Percentiles rank a stretch among this genome's conserved stretches.
phyloP scores from a whole-genome alignment of 1,140 invertebrate species.

The Sarcophaga bullata region DNA sequence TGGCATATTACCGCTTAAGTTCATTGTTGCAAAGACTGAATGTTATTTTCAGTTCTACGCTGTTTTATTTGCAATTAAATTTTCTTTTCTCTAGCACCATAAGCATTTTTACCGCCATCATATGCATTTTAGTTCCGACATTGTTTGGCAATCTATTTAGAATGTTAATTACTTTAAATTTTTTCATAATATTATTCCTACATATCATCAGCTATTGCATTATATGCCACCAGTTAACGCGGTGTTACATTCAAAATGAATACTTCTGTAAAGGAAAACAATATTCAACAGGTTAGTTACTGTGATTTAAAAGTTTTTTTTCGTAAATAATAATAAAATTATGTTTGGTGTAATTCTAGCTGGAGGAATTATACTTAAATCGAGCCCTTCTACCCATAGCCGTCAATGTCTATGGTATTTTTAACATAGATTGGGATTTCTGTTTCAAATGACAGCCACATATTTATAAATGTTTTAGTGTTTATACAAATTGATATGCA shows the following conservation, averaged over 20 bases:
- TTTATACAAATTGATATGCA: neutral
- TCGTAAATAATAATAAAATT: neutral
- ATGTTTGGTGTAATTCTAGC: neutral
- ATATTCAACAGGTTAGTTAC: too few species aligned
- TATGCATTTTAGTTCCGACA: too few species aligned
- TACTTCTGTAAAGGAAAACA: too few species aligned
- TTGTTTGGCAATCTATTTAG: too few species aligned
- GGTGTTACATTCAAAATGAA: neutral
- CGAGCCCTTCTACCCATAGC: neutral
- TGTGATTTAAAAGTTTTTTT: neutral
- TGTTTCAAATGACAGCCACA: neutral
- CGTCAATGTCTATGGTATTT: neutral
- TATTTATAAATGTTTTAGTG: neutral
- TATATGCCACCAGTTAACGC: neutral
- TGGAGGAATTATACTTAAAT: neutral
- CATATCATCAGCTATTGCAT: neutral
- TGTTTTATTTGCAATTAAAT: neutral
- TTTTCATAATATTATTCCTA: neutral
- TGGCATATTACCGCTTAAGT: neutral
- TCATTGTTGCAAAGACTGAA: neutral
- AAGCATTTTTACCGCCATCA: neutral
- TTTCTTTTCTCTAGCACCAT: neutral
- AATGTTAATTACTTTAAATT: too few species aligned
- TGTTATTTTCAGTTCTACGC: neutral
- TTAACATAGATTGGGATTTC: neutral